Evolutionary conservation across 2,888 invertebrate genomes (phyloP).

Genomic region (Salticus scenicus): DNA sequence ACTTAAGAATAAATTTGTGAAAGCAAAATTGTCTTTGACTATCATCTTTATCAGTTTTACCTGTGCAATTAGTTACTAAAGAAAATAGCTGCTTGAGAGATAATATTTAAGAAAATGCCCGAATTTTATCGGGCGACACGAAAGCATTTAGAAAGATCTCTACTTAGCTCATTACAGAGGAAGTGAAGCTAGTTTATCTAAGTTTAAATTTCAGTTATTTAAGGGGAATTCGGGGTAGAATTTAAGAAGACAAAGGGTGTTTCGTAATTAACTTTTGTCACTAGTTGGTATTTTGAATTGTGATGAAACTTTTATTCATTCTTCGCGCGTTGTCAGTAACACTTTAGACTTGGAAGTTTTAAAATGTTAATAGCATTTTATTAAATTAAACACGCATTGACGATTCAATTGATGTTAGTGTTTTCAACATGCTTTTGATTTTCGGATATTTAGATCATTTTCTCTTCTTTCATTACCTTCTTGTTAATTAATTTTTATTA

Average conservation of each 20-base stretch:
- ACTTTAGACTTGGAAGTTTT: not conserved
- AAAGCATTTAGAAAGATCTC: conserved; percentile 42
- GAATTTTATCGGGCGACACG: conserved; percentile 46
- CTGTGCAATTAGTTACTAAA: conserved; percentile 50
- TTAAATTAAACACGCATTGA: not conserved
- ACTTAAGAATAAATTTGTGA: conserved; percentile 28
- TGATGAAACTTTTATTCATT: conserved; percentile 41
- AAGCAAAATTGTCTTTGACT: conserved; percentile 22
- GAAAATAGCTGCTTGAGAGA: conserved; percentile 26
- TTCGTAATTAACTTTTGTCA: conserved; percentile 63
- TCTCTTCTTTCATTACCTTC: too few relatives aligned
- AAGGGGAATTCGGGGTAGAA: conserved; percentile 32
- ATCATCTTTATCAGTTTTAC: conserved; percentile 58
- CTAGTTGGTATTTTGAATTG: conserved; percentile 18
- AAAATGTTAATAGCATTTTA: not conserved
- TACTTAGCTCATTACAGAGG: conserved; percentile 35
- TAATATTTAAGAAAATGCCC: conserved; percentile 32
- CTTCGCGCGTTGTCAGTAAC: conserved; percentile 23
- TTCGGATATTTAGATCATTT: too few relatives aligned
- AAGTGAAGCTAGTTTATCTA: conserved; percentile 49
- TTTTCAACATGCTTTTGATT: too few relatives aligned
- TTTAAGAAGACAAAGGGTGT: conserved; percentile 60
- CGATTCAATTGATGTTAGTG: too few relatives aligned
- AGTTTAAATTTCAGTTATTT: conserved; percentile 60
- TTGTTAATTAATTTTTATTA: too few relatives aligned